Evolutionary conservation across 2,797 vertebrate genomes (phyloP), one percentile per base, ranked within the genome.

Genomic region (Enteromius afrohamiltoni): DNA sequence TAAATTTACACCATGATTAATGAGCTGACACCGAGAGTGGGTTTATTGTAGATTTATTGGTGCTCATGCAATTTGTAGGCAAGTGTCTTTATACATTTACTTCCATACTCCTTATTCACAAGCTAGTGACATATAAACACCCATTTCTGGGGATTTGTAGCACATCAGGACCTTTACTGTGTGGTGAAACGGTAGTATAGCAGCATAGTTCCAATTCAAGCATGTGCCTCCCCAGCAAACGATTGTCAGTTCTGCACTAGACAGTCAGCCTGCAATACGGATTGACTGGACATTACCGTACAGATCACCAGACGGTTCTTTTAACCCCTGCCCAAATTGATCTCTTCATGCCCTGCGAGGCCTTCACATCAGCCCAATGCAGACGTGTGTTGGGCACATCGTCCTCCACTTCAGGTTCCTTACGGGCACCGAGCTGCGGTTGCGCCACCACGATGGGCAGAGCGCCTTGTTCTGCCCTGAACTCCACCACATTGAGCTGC

Each of bases 401-500:
- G 1, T 95, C 94, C 77, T 94, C 91, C 0, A 92, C 92, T 80
- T 97, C 95, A 0, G 96, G 95, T 2, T 96, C 88, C 26, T 90
- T 58, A 0, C 92, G 91, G 5, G 92, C 77, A 0, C 89, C 53
- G 0, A 92, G 90, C 47, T 81, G 87, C 0, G 98, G 98, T 9
- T 91, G 93, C 0, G 97, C 97, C 23, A 97, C 96, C 6, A 99
- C 88, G 0, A 93, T 19, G 45, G 98, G 98, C 84, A 98, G 89
- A 0, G 93, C 94, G 1, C 97, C 97, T 21, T 90, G 92, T 53
- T 97, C 95, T 0, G 92, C 87, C 60, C 96, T 94, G 84, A 96
- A 98, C 90, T 99, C 98, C 9, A 99, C 95, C 0, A 99, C 97
- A 0, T 96, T 96, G 4, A 99, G 96, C 29, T 88, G 81, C 92